Evolutionary conservation across 2,797 vertebrate genomes (phyloP).

Genomic region (Sebastes iracundus): DNA sequence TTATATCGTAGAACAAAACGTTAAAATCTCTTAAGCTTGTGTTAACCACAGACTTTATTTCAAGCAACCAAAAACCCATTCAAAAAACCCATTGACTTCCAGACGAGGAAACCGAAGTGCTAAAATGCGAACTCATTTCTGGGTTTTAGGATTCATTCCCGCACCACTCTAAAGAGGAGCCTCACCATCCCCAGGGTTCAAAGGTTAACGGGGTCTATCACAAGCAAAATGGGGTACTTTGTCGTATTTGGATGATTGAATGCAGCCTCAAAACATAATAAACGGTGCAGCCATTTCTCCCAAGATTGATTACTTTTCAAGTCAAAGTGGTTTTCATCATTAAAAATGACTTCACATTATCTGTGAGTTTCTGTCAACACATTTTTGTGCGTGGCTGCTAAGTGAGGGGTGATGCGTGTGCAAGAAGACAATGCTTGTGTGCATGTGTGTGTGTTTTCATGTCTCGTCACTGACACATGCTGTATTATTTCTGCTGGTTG

Average conservation of each 20-base stretch:
- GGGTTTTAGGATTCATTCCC: too few species aligned
- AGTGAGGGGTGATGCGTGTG: conserved; percentile 5
- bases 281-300: conserved; percentile 17
- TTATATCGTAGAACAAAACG: too few species aligned
- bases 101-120: too few species aligned
- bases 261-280: conserved; percentile 23
- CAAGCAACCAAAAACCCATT: too few species aligned
- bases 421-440: not conserved
- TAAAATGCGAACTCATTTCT: too few species aligned
- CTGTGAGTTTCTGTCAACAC: conserved; percentile 4
- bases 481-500: conserved; percentile 57
- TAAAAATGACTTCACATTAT: conserved; percentile 19
- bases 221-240: conserved; percentile 46
- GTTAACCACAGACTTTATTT: too few species aligned
- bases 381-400: not conserved
- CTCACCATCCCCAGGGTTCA: conserved; percentile 56
- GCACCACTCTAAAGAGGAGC: not conserved
- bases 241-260: conserved; percentile 47
- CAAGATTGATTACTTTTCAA: conserved; percentile 41
- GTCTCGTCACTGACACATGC: conserved; percentile 40
- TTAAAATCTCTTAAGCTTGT: too few species aligned
- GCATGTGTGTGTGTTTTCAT: conserved; percentile 25
- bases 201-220: conserved; percentile 64
- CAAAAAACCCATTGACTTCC: too few species aligned
- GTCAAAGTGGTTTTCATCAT: conserved; percentile 20